phyloP scores from a whole-genome alignment of 2,888 invertebrate genomes.

The Clivina fossor region DNA sequence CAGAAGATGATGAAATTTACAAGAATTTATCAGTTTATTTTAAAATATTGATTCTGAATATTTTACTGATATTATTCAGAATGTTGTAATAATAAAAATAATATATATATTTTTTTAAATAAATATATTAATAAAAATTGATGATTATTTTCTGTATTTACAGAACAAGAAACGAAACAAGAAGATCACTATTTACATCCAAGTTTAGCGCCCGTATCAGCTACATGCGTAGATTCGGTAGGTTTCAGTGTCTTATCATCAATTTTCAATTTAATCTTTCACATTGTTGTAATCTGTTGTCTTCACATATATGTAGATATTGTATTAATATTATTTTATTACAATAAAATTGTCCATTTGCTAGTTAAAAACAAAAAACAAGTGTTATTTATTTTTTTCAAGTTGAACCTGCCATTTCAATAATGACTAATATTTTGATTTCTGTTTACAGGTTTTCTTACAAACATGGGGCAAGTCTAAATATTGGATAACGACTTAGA shows the following conservation, averaged over 20 bases:
- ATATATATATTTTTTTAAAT: not conserved
- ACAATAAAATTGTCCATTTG: slow-evolving; percentile 7
- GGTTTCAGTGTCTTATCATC: no score
- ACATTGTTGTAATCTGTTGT: slow-evolving; percentile 4
- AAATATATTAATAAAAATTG: no score
- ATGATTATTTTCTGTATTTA: slow-evolving; percentile 38
- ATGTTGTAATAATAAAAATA: no score
- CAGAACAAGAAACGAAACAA: slow-evolving; percentile 57
- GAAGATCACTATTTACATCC: slow-evolving; percentile 80
- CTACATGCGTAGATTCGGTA: slow-evolving; percentile 65
- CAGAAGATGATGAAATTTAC: no score
- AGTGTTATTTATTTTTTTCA: slow-evolving; percentile 5
- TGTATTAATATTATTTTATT: not conserved
- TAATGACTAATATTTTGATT: slow-evolving; percentile 7
- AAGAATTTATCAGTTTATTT: no score
- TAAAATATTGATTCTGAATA: no score
- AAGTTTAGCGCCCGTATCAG: slow-evolving; percentile 64
- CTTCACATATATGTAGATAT: not conserved
- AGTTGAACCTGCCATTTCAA: slow-evolving; percentile 7
- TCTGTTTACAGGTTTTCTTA: slow-evolving; percentile 9
- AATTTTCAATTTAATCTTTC: not conserved
- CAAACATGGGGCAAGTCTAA: not conserved
- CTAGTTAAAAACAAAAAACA: slow-evolving; percentile 1
- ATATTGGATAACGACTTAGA: not conserved
- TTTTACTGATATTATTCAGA: no score